Conservation (phyloP, 1,140 invertebrate species). For the Euschistus heros region DNA sequence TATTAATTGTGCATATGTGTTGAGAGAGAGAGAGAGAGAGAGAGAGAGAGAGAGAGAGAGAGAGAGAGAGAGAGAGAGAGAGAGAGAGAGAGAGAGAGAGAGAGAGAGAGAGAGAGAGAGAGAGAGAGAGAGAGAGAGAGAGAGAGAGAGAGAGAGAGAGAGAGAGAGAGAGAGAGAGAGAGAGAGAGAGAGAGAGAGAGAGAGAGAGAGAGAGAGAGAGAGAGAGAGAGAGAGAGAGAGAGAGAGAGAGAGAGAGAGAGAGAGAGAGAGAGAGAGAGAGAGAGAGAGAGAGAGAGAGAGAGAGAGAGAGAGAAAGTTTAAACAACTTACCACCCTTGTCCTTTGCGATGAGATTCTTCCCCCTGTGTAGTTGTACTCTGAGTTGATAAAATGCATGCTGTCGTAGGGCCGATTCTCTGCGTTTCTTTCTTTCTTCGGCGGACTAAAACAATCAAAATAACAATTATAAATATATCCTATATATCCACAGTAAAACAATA, state of each 20-base stretch:
- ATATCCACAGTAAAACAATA: too few species aligned
- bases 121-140: slow-evolving; percentile 17
- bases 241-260: slow-evolving; percentile 8
- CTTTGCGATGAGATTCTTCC: slow-evolving; percentile 80
- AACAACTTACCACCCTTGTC: slow-evolving; percentile 77
- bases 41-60: slow-evolving; percentile 20
- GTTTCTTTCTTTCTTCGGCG: slow-evolving; percentile 47
- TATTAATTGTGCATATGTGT: too few species aligned
- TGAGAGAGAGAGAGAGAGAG: slow-evolving; percentile 21
- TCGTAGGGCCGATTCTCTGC: slow-evolving; percentile 57
- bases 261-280: slow-evolving; percentile 14
- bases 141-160: slow-evolving; percentile 24
- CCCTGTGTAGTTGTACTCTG: slow-evolving; percentile 74
- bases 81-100: slow-evolving; percentile 20
- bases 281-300: slow-evolving; percentile 14
- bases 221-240: slow-evolving; percentile 7
- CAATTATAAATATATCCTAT: too few species aligned
- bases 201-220: slow-evolving; percentile 13
- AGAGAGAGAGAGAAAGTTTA: neutral
- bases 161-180: slow-evolving; percentile 20
- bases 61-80: slow-evolving; percentile 20
- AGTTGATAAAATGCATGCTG: slow-evolving; percentile 85
- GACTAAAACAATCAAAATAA: slow-evolving; percentile 34
- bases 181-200: slow-evolving; percentile 11
- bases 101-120: slow-evolving; percentile 20